phyloP scores from a whole-genome alignment of 2,797 vertebrate genomes.

The Eulemur coronatus region DNA sequence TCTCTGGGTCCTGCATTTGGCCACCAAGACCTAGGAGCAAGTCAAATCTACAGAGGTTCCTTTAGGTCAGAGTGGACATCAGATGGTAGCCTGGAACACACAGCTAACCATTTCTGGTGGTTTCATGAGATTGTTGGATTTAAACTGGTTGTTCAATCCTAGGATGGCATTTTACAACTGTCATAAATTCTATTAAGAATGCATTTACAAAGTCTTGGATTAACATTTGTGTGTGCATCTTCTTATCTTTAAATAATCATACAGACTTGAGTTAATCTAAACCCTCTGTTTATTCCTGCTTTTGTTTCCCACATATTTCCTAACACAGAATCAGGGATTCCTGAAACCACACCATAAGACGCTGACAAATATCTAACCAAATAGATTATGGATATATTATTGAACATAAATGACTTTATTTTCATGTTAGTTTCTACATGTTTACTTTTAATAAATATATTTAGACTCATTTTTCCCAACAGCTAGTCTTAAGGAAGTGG shows the following conservation, averaged over 20 bases:
- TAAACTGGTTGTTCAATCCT: slow-evolving; percentile 9
- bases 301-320: not conserved
- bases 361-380: not conserved
- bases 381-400: not conserved
- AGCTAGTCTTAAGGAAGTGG: not conserved
- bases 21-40: slow-evolving; percentile 94
- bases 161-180: not conserved
- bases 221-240: not conserved
- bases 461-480: not conserved
- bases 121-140: slow-evolving; percentile 91
- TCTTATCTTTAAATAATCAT: not conserved
- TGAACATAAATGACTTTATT: not conserved
- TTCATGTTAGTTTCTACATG: not conserved
- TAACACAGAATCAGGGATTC: not conserved
- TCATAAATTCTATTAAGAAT: not conserved
- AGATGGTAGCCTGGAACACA: slow-evolving; percentile 93
- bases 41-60: slow-evolving; percentile 94
- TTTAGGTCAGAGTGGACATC: slow-evolving; percentile 94
- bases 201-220: not conserved
- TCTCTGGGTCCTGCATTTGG: slow-evolving; percentile 96
- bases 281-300: not conserved
- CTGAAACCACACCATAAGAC: not conserved
- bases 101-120: slow-evolving; percentile 95
- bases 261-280: slow-evolving; percentile 10
- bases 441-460: slow-evolving; percentile 14